Percentiles rank a stretch among this genome's conserved stretches.
Evolutionary conservation across 2,888 invertebrate genomes (phyloP).

Genomic region (Resseliella maxima): DNA sequence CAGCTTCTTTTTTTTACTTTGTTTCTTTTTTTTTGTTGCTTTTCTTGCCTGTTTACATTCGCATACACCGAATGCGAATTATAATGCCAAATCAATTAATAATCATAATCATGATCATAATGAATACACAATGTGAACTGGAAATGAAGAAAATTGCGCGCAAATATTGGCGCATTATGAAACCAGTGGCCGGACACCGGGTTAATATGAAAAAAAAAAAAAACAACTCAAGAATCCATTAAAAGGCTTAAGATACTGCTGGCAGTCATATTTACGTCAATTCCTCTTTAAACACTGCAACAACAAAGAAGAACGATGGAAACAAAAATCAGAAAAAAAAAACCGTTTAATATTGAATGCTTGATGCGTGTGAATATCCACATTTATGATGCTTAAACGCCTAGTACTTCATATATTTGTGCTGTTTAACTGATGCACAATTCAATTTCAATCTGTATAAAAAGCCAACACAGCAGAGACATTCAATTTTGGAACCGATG

Average conservation of each 20-base stretch:
- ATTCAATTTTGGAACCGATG: neutral
- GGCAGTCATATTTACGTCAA: neutral
- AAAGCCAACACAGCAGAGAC: too few species aligned
- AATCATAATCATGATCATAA: slow-evolving; percentile 51
- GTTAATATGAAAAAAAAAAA: neutral
- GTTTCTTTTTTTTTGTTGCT: neutral
- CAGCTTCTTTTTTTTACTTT: too few species aligned
- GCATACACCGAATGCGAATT: neutral
- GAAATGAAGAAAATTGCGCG: neutral
- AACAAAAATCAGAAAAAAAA: neutral
- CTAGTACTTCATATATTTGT: neutral
- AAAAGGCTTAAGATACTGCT: slow-evolving; percentile 15
- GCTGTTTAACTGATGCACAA: neutral
- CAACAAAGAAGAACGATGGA: too few species aligned
- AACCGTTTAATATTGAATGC: neutral
- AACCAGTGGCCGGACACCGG: neutral
- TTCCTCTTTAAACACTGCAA: neutral
- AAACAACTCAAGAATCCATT: slow-evolving; percentile 43
- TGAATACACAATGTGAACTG: neutral
- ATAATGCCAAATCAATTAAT: slow-evolving; percentile 53
- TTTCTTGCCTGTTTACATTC: neutral
- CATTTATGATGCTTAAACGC: slow-evolving; percentile 10
- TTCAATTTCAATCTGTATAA: neutral
- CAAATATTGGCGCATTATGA: neutral
- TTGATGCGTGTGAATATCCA: slow-evolving; percentile 45